phyloP scores from a whole-genome alignment of 2,888 invertebrate genomes.

The Aphodius granarius region DNA sequence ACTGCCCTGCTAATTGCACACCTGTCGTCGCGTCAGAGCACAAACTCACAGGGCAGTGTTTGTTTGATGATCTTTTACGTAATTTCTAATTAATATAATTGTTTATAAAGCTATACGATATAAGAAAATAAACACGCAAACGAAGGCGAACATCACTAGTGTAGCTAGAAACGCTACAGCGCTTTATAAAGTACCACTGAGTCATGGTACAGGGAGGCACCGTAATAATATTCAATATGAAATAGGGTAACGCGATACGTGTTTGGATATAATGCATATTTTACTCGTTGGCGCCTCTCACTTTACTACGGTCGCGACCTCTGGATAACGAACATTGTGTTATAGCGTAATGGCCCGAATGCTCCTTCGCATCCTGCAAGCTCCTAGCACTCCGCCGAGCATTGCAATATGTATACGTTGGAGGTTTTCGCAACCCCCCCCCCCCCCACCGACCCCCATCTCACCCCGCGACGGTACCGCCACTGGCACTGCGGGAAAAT shows the following conservation, averaged over 20 bases:
- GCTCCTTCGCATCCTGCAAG: not conserved
- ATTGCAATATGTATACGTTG: not conserved
- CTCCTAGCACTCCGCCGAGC: not conserved
- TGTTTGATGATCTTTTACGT: no score
- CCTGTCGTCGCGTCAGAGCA: no score
- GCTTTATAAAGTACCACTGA: not conserved
- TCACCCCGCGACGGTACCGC: not conserved
- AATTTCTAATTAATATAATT: no score
- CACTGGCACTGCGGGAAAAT: not conserved
- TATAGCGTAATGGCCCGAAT: not conserved
- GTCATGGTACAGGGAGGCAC: slow-evolving; percentile 7
- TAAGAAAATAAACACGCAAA: not conserved
- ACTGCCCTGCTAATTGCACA: slow-evolving; percentile 23
- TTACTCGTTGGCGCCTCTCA: not conserved
- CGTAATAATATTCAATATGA: slow-evolving; percentile 23
- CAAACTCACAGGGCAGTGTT: no score
- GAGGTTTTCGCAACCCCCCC: not conserved
- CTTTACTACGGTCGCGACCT: not conserved
- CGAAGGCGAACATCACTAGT: not conserved
- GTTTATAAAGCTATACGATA: not conserved
- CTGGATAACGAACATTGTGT: not conserved
- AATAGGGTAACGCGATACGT: slow-evolving; percentile 28
- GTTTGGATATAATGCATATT: slow-evolving; percentile 21
- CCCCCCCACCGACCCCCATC: no score
- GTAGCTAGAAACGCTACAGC: not conserved